Base-by-base conservation (phyloP, 2,113 vertebrate species). In the Cervus canadensis region DNA sequence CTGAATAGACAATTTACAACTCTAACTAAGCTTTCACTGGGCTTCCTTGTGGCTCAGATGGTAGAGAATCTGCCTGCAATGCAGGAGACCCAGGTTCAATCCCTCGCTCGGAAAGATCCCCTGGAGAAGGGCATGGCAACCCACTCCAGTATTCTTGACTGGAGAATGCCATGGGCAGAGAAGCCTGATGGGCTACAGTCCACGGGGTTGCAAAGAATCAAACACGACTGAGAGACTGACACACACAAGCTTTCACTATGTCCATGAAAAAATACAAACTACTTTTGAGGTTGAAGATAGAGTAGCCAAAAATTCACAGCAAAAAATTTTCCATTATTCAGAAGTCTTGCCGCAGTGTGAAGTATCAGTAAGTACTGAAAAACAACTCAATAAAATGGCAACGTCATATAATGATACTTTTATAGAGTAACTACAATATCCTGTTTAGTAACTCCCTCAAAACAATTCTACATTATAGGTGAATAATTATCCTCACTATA, bases 191-290 rank as follows among this genome's bases (percentile, higher is more conserved):
- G 52, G 52, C 52, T 54, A 54, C 52, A 54, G 52, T 54, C 16
- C 6, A 54, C 2, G 52, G 52, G 52, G 52, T 54, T 0, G 2
- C 52, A 54, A 54, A 54, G 52, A 54, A 54, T 54, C 15, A 6
- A 17, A 54, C 52, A 54, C 52, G 16, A 54, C 52, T 54, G 16
- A 54, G 52, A 6, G 52, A 54, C 52, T 54, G 17, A 54, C 52
- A 54, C 52, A 54, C 15, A 54, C 5, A 54, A 54, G 60, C 17
- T 95, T 94, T 84, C 16, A 57, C 26, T 83, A 94, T 96, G 19
- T 11, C 26, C 26, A 87, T 19, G 62, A 95, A 97, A 97, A 56
- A 81, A 78, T 16, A 82, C 36, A 96, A 89, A 91, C 52, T 88
- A 45, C 17, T 57, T 88, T 45, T 54, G 83, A 88, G 15, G 94